Conservation (phyloP, 1,140 invertebrate species). For the Calosoma granatense region DNA sequence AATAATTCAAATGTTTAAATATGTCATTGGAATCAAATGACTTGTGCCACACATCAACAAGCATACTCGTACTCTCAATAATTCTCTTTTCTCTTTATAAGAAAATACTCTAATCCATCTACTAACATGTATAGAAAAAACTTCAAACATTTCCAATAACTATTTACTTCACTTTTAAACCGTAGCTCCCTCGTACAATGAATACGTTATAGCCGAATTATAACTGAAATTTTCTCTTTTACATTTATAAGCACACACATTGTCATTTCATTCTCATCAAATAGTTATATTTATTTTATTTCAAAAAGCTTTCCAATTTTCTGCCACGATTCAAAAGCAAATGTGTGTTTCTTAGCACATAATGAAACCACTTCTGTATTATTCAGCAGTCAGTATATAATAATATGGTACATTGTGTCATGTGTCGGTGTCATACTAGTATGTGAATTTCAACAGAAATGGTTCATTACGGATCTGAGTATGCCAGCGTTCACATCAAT, state of each 20-base stretch:
- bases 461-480: too few species aligned
- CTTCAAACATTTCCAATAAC: background rate
- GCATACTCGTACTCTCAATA: background rate
- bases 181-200: background rate
- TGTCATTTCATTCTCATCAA: background rate
- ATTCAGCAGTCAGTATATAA: too few species aligned
- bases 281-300: background rate
- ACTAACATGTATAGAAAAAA: background rate
- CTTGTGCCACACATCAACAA: background rate
- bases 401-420: too few species aligned
- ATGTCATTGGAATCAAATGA: background rate
- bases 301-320: background rate
- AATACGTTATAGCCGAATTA: too few species aligned
- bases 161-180: background rate
- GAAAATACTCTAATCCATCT: conserved; percentile 5
- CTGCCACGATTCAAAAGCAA: background rate
- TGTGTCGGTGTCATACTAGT: too few species aligned
- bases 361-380: too few species aligned
- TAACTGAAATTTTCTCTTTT: too few species aligned
- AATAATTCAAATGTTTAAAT: background rate
- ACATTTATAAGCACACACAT: background rate
- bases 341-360: background rate
- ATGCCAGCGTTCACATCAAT: too few species aligned
- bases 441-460: too few species aligned
- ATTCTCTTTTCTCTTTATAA: background rate